Evolutionary conservation across 23 tunicate genomes (phyloP).

Genomic region (Clavelina lepadiformis): DNA sequence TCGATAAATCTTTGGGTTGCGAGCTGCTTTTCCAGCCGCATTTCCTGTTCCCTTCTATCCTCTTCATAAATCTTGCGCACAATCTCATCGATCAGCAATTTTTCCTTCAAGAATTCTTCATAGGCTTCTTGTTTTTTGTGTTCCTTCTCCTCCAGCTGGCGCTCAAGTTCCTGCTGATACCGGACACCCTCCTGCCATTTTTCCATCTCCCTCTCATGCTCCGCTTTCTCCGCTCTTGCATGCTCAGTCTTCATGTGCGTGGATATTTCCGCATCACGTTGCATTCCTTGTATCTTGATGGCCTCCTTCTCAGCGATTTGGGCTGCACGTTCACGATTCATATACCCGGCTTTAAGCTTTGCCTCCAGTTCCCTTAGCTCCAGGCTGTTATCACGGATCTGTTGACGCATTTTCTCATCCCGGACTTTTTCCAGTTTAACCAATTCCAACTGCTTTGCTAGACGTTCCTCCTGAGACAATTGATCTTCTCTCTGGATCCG

Average conservation of each 20-base stretch:
- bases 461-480: constrained; percentile 58
- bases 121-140: constrained; percentile 87
- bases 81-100: constrained; percentile 95
- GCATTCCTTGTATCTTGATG: constrained; percentile 59
- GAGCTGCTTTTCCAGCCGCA: constrained; percentile 72
- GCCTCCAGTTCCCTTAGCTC: constrained; percentile 87
- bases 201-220: constrained; percentile 51
- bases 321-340: constrained; percentile 93
- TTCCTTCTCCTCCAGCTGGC: constrained; percentile 92
- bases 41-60: constrained; percentile 85
- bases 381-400: constrained; percentile 74
- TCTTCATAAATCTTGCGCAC: constrained; percentile 98
- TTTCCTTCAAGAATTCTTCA: constrained; percentile 95
- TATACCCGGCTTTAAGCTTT: constrained; percentile 80
- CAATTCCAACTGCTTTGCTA: constrained; percentile 60
- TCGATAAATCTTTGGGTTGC: constrained; percentile 81
- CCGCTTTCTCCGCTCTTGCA: constrained; percentile 75
- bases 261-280: constrained; percentile 63
- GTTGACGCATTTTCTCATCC: constrained; percentile 96
- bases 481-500: constrained; percentile 75
- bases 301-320: constrained; percentile 87
- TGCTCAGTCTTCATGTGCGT: constrained; percentile 60
- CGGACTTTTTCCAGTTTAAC: constrained; percentile 72
- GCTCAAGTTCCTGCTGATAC: constrained; percentile 80
- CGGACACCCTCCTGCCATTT: constrained; percentile 74